Base-by-base conservation (phyloP, 1,140 invertebrate species). In the Cyclargus thomasi region DNA sequence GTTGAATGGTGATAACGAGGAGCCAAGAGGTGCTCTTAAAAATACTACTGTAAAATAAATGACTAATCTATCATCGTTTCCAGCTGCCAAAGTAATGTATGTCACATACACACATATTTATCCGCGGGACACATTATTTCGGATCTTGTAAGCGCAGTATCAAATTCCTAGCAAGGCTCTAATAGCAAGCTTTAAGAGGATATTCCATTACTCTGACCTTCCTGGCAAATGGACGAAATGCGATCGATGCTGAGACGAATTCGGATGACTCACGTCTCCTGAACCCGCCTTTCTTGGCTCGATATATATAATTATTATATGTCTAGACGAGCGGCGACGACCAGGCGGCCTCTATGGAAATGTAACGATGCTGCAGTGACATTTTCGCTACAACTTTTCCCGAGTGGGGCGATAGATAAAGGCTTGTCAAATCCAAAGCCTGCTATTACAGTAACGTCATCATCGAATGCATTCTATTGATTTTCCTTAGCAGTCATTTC, bases 221-320 rank as follows among this genome's bases (percentile, higher is more conserved):
- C 73, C 64, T 76, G 73, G 69, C 70, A 81, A 79, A 82, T 79
- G 78, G 71, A 78, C 73, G 77, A 73, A 78, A 81, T 79, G 74
- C 75, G 81, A 88, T 86, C 86, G 81, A 87, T 86, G 78, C 71
- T 72, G 72, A 81, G 79, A 84, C 80, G 74, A 82, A 81, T 82
- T 83, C 76, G 81, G 78, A 74, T 88, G 85, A 89, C 71, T 86
- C 86, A 89, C 78, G 76, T 81, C 74, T 74, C 75, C 76, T 74
- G 81, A 77, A 75, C 73, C 80, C 80, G 80, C 81, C 82, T 82
- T 76, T 80, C 78, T 83, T 85, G 85, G 83, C 85, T 85, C 79
- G 76, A 78, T 82, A 78, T 88, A 85, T 88, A 85, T 85, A 87
- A 88, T 86, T 81, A 85, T 87, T 82, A 80, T 81, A 75, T 79